Evolutionary conservation across 2,888 invertebrate species (phyloP).

Genomic region (Xestia xanthographa): DNA sequence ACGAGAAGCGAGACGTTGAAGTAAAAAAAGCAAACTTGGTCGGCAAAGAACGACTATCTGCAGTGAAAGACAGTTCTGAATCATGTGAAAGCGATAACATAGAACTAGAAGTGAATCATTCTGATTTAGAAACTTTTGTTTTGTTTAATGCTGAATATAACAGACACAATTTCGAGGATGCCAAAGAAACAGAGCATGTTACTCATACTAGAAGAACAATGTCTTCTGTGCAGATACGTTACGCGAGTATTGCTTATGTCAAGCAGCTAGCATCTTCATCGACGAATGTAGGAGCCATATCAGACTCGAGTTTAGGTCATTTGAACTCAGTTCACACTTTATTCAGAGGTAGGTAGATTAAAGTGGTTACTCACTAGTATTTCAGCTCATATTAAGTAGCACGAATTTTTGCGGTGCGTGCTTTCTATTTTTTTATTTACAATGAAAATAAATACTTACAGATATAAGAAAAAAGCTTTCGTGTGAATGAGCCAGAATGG

Average conservation of each 20-base stretch:
- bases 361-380: background rate
- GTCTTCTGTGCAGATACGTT: constrained; percentile 79
- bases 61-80: background rate
- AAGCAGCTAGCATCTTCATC: constrained; percentile 76
- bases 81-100: background rate
- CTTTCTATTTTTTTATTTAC: background rate
- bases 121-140: constrained; percentile 45
- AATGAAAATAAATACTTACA: background rate
- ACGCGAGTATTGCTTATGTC: constrained; percentile 71
- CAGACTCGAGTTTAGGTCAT: constrained; percentile 61
- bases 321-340: constrained; percentile 79
- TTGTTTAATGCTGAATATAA: constrained; percentile 47
- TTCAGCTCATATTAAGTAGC: background rate
- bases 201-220: constrained; percentile 65
- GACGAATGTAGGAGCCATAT: constrained; percentile 68
- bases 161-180: constrained; percentile 27
- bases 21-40: background rate
- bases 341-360: constrained; percentile 77
- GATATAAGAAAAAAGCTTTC: background rate
- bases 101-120: background rate
- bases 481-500: background rate
- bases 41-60: background rate
- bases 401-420: background rate
- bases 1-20: background rate
- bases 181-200: constrained; percentile 28